Base-by-base conservation (phyloP, 2,797 vertebrate species). In the Pangasius mekongensis region DNA sequence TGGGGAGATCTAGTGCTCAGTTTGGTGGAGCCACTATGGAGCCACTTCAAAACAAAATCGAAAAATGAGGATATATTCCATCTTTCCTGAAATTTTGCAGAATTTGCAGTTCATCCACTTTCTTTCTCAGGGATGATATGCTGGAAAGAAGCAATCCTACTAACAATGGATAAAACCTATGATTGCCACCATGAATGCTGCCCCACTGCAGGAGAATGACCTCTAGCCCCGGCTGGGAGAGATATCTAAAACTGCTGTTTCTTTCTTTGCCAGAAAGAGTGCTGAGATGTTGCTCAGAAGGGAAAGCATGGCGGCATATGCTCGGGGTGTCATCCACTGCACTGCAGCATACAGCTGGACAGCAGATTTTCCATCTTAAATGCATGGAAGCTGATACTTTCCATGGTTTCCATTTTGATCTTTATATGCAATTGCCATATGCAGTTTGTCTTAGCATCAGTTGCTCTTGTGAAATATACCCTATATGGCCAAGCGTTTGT, bases 101-200 rank as follows among this genome's bases (percentile, higher is more conserved):
- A 47, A 52, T 49, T 52, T 43, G 5, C 13, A 49, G 22, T 73
- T 73, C 5, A 27, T 39, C 11, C 6, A 30, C 11, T 58, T 81
- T 81, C 39, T 81, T 81, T 81, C 16, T 58, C 13, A 81, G 10
- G 8, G 30, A 81, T 58, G 78, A 81, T 30, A 81, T 27, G 33
- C 54, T 81, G 54, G 20, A 60, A 81, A 39, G 54, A 58, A 78
- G 30, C 18, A 20, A 14, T 54, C 14, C 16, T 49, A n/a, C 47
- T 20, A 52, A 30, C 76, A 78, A 9, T 1, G 2, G 3, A 18
- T n/a, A 78, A 54, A 78, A 30, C 20, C 7, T 7, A 78, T 54
- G 76, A 54, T 16, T 74, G 20, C 36, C 9, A 54, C 3, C 13
- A 49, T 13, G 73, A 49, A 6, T 71, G 7, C 33, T 3, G 67